Base-by-base conservation (phyloP, 2,113 vertebrate genomes). In the Oreochromis aureus region DNA sequence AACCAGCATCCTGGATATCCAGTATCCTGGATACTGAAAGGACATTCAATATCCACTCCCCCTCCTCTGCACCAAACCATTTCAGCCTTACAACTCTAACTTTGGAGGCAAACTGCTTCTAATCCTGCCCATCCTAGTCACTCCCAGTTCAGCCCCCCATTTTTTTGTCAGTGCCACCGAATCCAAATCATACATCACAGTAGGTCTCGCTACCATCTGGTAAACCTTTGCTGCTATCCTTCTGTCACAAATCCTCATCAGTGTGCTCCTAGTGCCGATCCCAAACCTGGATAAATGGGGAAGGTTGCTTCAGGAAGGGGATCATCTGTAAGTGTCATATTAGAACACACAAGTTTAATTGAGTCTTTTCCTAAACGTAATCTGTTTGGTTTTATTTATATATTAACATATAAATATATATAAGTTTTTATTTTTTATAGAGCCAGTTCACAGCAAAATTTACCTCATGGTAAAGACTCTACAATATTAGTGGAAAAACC, bases 101-200 rank as follows among this genome's bases (percentile, higher is more conserved):
- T 54, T 53, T 53, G 51, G 51, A 19, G 10, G 18, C 19, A 22
- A 54, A 22, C 9, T 54, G 19, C 5, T 11, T 54, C 10, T 22
- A 54, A 54, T 54, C 53, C 19, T 54, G 53, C 19, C 53, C 1
- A 53, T 53, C 18, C 18, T 53, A 18, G 9, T 10, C 53, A 54
- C 53, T n/a, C 10, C 53, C 53, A 54, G 19, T n/a, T 54, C 53
- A 22, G 53, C 19, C 9, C 9, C 5, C 10, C 5, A 0, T 0
- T 4, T 13, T 24, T 24, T 56, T 24, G 55, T 3, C 22, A 27
- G 22, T 27, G 55, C 55, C 22, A 58, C 24, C 0, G 2, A 0
- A 5, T 30, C 13, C 27, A 16, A 59, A 59, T 19, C 59, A 36
- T 36, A 63, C 18, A 4, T 63, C 30, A 63, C 32, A 36, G 4